These are phyloP conservation scores for Lacerta agilis DNA, from an alignment of 2,797 vertebrate genomes.

Conservation along the genomic window DNA sequence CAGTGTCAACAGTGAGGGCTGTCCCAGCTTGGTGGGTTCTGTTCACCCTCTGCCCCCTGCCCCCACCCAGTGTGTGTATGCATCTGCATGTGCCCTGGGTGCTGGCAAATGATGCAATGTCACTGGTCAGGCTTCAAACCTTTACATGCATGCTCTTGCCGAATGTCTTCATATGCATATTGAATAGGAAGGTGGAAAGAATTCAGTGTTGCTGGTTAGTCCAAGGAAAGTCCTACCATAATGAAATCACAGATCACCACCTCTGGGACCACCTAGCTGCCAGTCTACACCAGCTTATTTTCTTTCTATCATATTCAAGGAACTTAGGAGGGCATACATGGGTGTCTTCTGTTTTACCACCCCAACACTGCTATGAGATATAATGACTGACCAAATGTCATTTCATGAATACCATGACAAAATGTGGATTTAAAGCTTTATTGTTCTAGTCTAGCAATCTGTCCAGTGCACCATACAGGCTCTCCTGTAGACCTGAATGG, in stretches of 20 bases:
- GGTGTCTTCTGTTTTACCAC: not conserved
- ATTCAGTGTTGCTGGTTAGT: not conserved
- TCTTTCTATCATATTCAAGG: not conserved
- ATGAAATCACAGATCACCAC: not conserved
- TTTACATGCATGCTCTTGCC: not conserved
- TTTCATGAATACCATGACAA: too few species aligned
- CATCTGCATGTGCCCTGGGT: too few species aligned
- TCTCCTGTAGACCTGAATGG: not conserved
- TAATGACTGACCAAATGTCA: not conserved
- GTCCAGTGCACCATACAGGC: not conserved
- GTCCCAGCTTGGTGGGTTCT: too few species aligned
- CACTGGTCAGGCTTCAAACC: not conserved
- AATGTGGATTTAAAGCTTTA: not conserved
- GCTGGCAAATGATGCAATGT: too few species aligned
- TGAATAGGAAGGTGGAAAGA: not conserved
- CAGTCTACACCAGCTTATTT: not conserved
- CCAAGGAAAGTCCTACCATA: not conserved
- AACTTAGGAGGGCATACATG: too few species aligned
- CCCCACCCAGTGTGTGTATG: too few species aligned
- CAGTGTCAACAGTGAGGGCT: too few species aligned
- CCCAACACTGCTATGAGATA: not conserved
- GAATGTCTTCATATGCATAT: not conserved
- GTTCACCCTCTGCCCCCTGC: too few species aligned
- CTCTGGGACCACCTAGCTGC: not conserved
- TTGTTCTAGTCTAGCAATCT: not conserved